phyloP scores from a whole-genome alignment of 1,140 invertebrate species.

The Lepidostoma basale region DNA sequence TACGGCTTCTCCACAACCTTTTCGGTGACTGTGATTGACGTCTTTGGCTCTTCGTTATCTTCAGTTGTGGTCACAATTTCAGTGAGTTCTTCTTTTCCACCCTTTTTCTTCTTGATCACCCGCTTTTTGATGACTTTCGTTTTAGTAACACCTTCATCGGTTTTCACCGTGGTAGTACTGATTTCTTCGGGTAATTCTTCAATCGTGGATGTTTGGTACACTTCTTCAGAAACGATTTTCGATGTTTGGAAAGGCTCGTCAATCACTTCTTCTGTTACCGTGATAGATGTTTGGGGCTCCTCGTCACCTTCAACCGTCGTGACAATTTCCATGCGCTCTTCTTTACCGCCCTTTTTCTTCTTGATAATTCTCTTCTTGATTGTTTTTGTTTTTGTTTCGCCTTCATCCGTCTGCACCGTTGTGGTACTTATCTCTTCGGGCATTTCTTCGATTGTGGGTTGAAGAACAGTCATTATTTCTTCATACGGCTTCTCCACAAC shows the following conservation, averaged over 20 bases:
- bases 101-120: conserved; percentile 37
- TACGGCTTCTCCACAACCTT: too few relatives aligned
- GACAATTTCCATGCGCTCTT: conserved; percentile 29
- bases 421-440: background rate
- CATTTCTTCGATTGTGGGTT: background rate
- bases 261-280: background rate
- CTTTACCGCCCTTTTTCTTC: conserved; percentile 5
- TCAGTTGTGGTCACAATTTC: conserved; percentile 48
- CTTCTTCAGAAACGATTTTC: background rate
- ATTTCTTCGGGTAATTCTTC: background rate
- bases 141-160: conserved; percentile 42
- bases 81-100: conserved; percentile 40
- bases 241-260: too few relatives aligned
- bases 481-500: background rate
- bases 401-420: background rate
- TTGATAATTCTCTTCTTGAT: conserved; percentile 47
- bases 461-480: too few relatives aligned
- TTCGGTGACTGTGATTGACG: too few relatives aligned
- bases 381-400: background rate
- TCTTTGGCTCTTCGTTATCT: conserved; percentile 36
- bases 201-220: background rate
- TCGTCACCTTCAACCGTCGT: conserved; percentile 8
- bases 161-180: background rate
- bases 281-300: conserved; percentile 30
- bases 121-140: conserved; percentile 37